Evolutionary conservation across 1,140 invertebrate genomes (phyloP), one percentile per base, ranked within the genome.

Genomic region (Macrotrachela quadricornifera): DNA sequence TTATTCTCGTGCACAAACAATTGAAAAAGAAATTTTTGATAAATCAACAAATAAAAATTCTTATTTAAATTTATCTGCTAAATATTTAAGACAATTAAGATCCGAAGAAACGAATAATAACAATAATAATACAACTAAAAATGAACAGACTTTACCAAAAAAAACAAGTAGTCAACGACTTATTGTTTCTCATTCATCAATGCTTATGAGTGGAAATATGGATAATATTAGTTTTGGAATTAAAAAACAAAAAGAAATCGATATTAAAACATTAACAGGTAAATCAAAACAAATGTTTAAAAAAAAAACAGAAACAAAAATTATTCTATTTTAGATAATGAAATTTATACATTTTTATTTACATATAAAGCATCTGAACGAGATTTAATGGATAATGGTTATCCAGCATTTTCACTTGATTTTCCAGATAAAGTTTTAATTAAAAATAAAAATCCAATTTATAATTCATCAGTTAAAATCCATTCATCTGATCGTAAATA

Each of bases 1-100:
- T 2, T 4, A 4, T 30, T 4, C 21, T 4, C 21, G 21, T 30
- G 21, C 21, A 4, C 21, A 30, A 30, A 30, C 21, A 8, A 30
- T 30, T 30, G 51, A 53, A 40, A 53, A 53, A 42, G 46, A 44
- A 4, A 53, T 53, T 16, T 53, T 46, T 47, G 51, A 53, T 21
- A 18, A 44, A 21, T 46, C 51, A n/a, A 53, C 40, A 18, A 53
- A 40, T 48, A 53, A 53, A 37, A 38, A 46, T 30, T 46, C 46
- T 53, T 53, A 47, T 47, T 4, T 47, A 8, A 53, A 53, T 46
- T 43, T 53, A 21, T 14, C 36, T n/a, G 51, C 51, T 46, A 41
- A 45, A 9, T 37, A 46, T 8, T 42, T 53, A n/a, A 51, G 16
- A 45, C 42, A 44, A 18, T 51, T 51, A 16, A 43, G 49, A 18